Evolutionary conservation across 2,888 invertebrate genomes (phyloP).

Genomic region (Coelopa pilipes): DNA sequence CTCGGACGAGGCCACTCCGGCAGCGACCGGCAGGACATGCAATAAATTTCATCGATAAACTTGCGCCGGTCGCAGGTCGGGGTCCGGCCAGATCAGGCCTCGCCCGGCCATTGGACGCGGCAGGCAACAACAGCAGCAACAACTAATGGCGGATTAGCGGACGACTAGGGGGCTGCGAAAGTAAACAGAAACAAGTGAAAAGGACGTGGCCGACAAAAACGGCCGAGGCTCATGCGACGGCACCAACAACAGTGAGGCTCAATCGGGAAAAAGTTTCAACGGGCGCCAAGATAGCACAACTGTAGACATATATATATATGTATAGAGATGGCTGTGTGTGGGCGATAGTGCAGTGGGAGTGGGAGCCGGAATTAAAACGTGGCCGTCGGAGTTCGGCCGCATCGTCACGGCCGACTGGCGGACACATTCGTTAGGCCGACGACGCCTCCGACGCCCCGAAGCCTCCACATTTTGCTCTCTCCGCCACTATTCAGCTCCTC

Average conservation of each 20-base stretch:
- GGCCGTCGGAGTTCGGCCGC: constrained; percentile 29
- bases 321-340: not conserved
- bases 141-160: too few species aligned
- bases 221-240: too few species aligned
- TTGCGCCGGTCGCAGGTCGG: constrained; percentile 34
- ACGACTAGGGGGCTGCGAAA: too few species aligned
- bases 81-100: too few species aligned
- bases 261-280: not conserved
- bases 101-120: too few species aligned
- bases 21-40: constrained; percentile 30
- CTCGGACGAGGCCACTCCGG: not conserved
- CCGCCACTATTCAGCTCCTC: too few species aligned
- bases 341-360: too few species aligned
- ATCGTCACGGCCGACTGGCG: constrained; percentile 22
- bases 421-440: constrained; percentile 29
- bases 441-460: not conserved
- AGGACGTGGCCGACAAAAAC: not conserved
- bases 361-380: constrained; percentile 24
- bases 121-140: too few species aligned
- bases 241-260: not conserved
- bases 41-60: constrained; percentile 52
- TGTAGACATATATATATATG: not conserved
- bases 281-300: not conserved
- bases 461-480: not conserved
- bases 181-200: not conserved